Evolutionary conservation across 1,140 invertebrate genomes (phyloP).

Genomic region (Drosophila sturtevanti): DNA sequence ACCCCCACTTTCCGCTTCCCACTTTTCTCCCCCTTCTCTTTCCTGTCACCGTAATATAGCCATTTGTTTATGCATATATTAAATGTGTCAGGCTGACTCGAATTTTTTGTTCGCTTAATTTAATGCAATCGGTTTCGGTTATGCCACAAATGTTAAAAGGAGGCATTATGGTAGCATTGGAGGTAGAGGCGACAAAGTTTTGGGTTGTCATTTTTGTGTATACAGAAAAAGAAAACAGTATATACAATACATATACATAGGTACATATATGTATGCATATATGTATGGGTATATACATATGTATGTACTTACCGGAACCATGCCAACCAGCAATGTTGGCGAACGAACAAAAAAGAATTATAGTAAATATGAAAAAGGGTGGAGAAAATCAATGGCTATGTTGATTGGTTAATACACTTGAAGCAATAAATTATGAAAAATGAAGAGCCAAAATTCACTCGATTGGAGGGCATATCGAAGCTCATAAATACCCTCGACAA

Average conservation of each 20-base stretch:
- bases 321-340: constrained; percentile 24
- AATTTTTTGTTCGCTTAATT: constrained; percentile 59
- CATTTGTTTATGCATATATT: constrained; percentile 70
- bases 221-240: not conserved
- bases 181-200: not conserved
- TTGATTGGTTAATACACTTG: constrained; percentile 20
- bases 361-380: not conserved
- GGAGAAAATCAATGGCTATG: constrained; percentile 15
- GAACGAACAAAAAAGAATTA: constrained; percentile 25
- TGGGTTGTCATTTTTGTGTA: not conserved
- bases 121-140: constrained; percentile 52
- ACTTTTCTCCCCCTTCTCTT: too few relatives aligned
- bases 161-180: too few relatives aligned
- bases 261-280: constrained; percentile 2
- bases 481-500: not conserved
- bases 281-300: not conserved
- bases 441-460: not conserved
- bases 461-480: not conserved
- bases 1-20: not conserved
- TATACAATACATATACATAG: not conserved
- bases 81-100: constrained; percentile 53
- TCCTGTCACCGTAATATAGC: constrained; percentile 55
- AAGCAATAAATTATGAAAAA: constrained; percentile 5
- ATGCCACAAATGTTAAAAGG: constrained; percentile 23
- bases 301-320: constrained; percentile 1